Base-by-base conservation (phyloP, 1,140 invertebrate genomes). In the Samia ricini region DNA sequence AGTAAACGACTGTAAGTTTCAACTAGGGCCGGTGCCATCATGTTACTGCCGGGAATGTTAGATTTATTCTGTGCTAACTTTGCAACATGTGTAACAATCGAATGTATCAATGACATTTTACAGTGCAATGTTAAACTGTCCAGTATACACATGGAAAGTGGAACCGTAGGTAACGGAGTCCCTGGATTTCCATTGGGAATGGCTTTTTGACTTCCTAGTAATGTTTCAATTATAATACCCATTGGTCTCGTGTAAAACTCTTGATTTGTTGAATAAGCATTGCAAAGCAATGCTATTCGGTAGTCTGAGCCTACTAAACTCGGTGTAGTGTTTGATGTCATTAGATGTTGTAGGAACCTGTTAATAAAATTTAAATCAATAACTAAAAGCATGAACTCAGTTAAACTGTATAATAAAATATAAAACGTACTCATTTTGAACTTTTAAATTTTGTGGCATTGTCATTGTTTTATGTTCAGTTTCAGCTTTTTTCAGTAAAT, bases 31-130 rank as follows among this genome's bases (percentile, higher is more conserved):
- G 98, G 98, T 0, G 98, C 95, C 60, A 98, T 91, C 59, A 95
- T 94, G 59, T 76, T 87, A 20, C 83, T 89, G 0, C 85, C 84
- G 0, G 94, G 92, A 72, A 96, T 93, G 36, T 82, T 95, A 0
- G 94, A 94, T 80, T 98, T 98, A 3, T 94, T 95, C 69, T 97
- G 95, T 0, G 97, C 96, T 59, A 96, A 91, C 81, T 97, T 97
- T 15, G 97, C 96, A 1, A 98, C 95, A 76, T 97, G 95, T 0
- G 95, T 95, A 0, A 97, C 96, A 72, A 98, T 98, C 55, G 95
- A 96, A 63, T 99, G 98, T 61, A 99, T 98, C n/a, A 99, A 88
- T 66, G 97, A 98, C 98, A 99, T 99, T 88, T 99, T 99, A 0
- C 97, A 97, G 85, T 99, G 98, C 10, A 99, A 96, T 0, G 98